Evolutionary conservation across 2,797 vertebrate genomes (phyloP).

Genomic region (Coregonus ussuriensis): DNA sequence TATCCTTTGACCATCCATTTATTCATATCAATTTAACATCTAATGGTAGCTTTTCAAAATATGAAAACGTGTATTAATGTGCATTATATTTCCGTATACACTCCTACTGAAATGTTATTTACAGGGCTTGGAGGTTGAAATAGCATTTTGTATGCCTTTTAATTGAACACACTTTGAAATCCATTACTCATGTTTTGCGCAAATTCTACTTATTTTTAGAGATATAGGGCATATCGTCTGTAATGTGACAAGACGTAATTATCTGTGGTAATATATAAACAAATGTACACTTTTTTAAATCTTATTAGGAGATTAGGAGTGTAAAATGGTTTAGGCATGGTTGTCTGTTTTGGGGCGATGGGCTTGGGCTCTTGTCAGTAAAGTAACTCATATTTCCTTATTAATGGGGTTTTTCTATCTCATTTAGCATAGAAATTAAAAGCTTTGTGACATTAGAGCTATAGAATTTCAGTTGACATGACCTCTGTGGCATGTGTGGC

Average conservation of each 20-base stretch:
- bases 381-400: background rate
- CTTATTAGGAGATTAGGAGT: no score
- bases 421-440: slow-evolving; percentile 39
- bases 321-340: no score
- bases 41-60: background rate
- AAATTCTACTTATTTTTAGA: slow-evolving; percentile 10
- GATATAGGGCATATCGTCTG: no score
- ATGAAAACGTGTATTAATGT: background rate
- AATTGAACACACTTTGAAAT: no score
- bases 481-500: slow-evolving; percentile 16
- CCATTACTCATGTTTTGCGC: no score
- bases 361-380: background rate
- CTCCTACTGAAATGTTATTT: background rate
- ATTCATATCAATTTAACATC: background rate
- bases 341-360: background rate
- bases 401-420: slow-evolving; percentile 9
- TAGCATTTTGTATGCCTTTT: background rate
- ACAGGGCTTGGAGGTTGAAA: no score
- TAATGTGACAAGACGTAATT: background rate
- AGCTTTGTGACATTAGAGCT: slow-evolving; percentile 32
- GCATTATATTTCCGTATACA: background rate
- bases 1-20: background rate
- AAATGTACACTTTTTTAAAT: no score
- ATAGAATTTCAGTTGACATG: slow-evolving; percentile 36
- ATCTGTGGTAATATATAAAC: no score